phyloP scores from a whole-genome alignment of 1,140 invertebrate genomes.

The Spodoptera frugiperda region DNA sequence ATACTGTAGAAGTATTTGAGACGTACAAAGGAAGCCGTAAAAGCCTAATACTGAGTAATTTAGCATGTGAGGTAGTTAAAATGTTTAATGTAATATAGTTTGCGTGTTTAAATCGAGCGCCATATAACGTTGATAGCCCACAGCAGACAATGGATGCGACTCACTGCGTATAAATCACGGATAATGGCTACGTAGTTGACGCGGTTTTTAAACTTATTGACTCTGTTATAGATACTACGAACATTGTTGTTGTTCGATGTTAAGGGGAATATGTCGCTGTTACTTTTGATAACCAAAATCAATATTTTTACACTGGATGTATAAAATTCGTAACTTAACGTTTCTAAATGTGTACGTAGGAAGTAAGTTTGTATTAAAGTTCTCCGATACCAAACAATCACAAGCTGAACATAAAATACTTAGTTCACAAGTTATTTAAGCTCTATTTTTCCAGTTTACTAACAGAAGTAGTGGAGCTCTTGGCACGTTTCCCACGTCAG shows the following conservation, averaged over 20 bases:
- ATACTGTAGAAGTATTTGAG: slow-evolving; percentile 16
- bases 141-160: slow-evolving; percentile 70
- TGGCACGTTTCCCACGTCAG: slow-evolving; percentile 58
- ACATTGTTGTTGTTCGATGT: slow-evolving; percentile 17
- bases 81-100: slow-evolving; percentile 68
- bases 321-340: no score
- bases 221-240: slow-evolving; percentile 54
- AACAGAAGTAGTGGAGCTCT: slow-evolving; percentile 50
- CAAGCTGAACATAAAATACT: slow-evolving; percentile 36
- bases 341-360: no score
- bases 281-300: not conserved
- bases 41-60: slow-evolving; percentile 61
- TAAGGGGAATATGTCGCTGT: not conserved
- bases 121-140: slow-evolving; percentile 61
- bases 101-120: slow-evolving; percentile 58
- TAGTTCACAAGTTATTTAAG: slow-evolving; percentile 47
- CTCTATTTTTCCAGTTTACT: slow-evolving; percentile 44
- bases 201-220: slow-evolving; percentile 70
- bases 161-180: slow-evolving; percentile 69
- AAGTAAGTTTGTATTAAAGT: not conserved
- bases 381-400: slow-evolving; percentile 12
- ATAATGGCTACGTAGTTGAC: slow-evolving; percentile 67
- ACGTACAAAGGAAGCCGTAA: slow-evolving; percentile 51
- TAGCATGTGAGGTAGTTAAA: slow-evolving; percentile 61
- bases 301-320: not conserved